A percentile compares a stretch with the other conserved stretches of the same genome.
phyloP scores from a whole-genome alignment of 2,797 vertebrate species.

The Cephalopachus bancanus region DNA sequence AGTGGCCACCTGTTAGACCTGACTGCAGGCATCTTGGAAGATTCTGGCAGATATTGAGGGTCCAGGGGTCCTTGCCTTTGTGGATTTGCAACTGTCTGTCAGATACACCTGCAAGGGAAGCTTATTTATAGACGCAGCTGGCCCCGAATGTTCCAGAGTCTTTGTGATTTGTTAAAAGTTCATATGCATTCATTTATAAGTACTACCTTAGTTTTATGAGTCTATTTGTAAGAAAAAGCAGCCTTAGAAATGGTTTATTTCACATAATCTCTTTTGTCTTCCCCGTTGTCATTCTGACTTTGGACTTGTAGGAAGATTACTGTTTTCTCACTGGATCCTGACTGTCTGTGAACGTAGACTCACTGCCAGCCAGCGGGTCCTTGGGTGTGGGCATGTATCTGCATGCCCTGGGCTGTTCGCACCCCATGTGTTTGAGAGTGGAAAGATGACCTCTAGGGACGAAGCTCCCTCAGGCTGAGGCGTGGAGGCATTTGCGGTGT shows the following conservation, averaged over 20 bases:
- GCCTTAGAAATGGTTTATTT: background rate
- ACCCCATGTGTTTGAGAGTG: background rate
- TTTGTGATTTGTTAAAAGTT: background rate
- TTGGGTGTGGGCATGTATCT: background rate
- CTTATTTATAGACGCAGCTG: background rate
- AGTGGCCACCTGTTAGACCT: background rate
- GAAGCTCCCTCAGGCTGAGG: no score
- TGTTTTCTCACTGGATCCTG: background rate
- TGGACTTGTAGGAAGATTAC: background rate
- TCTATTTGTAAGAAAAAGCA: slow-evolving; percentile 22
- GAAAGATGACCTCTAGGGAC: background rate
- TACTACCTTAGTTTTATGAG: background rate
- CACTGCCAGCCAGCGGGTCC: background rate
- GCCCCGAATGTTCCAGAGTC: background rate
- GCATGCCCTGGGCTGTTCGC: background rate
- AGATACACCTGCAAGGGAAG: background rate
- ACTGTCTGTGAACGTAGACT: background rate
- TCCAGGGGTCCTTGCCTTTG: background rate
- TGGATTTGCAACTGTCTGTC: background rate
- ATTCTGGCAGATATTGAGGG: background rate
- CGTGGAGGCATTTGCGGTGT: no score
- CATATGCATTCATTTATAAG: background rate
- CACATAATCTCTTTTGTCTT: background rate
- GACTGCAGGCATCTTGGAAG: no score
- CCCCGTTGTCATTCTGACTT: background rate